Percentiles rank a stretch among this genome's conserved stretches.
These are phyloP conservation scores for Conus betulinus DNA, from an alignment of 1,140 invertebrate species.

Conservation along the genomic window DNA sequence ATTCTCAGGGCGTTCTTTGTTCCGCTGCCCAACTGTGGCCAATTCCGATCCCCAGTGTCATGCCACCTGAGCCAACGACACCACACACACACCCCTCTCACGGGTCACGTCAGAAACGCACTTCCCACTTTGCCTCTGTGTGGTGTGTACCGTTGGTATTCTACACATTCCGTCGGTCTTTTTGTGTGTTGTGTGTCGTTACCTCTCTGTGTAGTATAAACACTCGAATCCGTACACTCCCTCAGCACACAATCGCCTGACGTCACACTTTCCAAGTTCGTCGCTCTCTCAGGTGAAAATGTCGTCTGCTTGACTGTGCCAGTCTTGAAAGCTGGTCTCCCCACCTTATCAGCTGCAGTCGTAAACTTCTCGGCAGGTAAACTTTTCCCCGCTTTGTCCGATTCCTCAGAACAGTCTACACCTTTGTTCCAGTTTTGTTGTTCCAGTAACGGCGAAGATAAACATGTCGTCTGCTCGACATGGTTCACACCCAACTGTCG, in stretches of 20 bases:
- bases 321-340: background rate
- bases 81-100: background rate
- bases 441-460: background rate
- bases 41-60: background rate
- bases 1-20: background rate
- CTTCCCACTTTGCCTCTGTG: background rate
- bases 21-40: background rate
- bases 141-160: background rate
- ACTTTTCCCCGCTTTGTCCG: background rate
- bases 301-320: slow-evolving; percentile 13
- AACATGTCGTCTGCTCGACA: background rate
- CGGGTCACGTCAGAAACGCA: background rate
- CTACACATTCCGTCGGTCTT: background rate
- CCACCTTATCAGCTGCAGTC: background rate
- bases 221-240: background rate
- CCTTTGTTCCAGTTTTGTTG: background rate
- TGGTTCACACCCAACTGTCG: background rate
- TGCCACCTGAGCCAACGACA: background rate
- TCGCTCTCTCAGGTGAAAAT: background rate
- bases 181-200: background rate
- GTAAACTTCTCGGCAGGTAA: background rate
- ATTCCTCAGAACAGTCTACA: background rate
- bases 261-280: background rate
- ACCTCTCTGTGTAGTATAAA: no score
- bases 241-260: background rate